Evolutionary conservation across 2,888 invertebrate species (phyloP).

Genomic region (Spilosoma lubricipeda): DNA sequence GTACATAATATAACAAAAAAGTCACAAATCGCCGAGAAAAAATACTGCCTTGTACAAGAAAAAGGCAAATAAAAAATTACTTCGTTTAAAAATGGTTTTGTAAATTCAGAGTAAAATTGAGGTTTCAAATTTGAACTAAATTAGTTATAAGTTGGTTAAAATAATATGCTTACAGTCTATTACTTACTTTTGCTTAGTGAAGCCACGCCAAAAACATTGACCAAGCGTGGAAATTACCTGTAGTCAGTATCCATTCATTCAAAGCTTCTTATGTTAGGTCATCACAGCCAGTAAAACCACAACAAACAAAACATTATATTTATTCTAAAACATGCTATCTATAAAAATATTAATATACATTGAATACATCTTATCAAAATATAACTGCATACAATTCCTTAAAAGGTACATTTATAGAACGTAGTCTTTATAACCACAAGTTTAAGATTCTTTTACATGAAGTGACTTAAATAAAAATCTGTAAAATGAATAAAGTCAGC

Average conservation of each 20-base stretch:
- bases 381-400: constrained; percentile 63
- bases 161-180: not conserved
- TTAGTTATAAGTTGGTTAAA: not conserved
- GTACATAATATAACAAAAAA: not conserved
- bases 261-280: constrained; percentile 69
- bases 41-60: not conserved
- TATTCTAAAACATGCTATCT: constrained; percentile 81
- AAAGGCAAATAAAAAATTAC: not conserved
- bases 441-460: constrained; percentile 2
- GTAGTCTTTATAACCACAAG: constrained; percentile 36
- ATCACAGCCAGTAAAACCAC: constrained; percentile 80
- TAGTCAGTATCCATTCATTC: constrained; percentile 26
- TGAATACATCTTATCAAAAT: constrained; percentile 64
- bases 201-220: constrained; percentile 25
- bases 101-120: not conserved
- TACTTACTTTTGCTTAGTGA: constrained; percentile 7
- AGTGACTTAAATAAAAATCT: not conserved
- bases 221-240: constrained; percentile 25
- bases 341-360: constrained; percentile 69
- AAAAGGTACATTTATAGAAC: constrained; percentile 56
- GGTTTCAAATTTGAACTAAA: not conserved
- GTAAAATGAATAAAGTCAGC: not conserved
- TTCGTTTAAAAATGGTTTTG: not conserved
- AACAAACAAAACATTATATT: constrained; percentile 83
- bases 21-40: not conserved